Evolutionary conservation across 1,140 invertebrate genomes (phyloP), one percentile per base, ranked within the genome.

Genomic region (Drosophila novamexicana): DNA sequence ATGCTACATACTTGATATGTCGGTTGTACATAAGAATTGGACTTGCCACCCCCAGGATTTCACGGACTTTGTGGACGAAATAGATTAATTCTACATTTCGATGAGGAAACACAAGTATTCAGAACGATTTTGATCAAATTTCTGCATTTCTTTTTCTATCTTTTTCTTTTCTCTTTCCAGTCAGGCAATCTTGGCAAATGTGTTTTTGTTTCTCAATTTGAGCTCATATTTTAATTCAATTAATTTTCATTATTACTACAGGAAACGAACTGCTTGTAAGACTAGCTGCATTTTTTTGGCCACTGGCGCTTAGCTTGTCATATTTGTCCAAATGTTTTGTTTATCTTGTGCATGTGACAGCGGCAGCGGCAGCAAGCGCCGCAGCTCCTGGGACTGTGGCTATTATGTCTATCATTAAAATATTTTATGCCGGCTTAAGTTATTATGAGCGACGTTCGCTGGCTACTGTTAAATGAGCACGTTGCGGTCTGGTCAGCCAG

Each of bases 401-500:
- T 45, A 77, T 88, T 86, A 85, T 69, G 54, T 79, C 84, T 78
- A 81, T 84, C 84, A 89, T 88, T 85, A 90, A 89, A 89, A 89
- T 90, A 89, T 89, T 89, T 89, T 56, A 84, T 77, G 78, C 75
- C 68, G 81, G 77, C 77, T 84, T 90, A 81, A 90, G 88, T 81
- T 84, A 89, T 89, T 89, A 88, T 86, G 62, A 83, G 52, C 56
- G 90, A 79, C 71, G 69, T 82, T 81, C 59, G 82, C 70, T 73
- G 75, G 84, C 88, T 91, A 91, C 88, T 91, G 88, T 91, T 91
- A 91, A 91, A 91, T 88, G 73, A 88, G 72, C 88, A 88, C 80
- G 83, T 84, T 91, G 75, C 57, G 59, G 70, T 37, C 44, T 75
- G 75, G 68, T 77, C 82, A 75, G 83, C 61, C 58, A 57, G 56